Percentiles rank a stretch among this genome's conserved stretches.
These are phyloP conservation scores for Drosophila anceps DNA, from an alignment of 2,888 invertebrate genomes.

Conservation along the genomic window DNA sequence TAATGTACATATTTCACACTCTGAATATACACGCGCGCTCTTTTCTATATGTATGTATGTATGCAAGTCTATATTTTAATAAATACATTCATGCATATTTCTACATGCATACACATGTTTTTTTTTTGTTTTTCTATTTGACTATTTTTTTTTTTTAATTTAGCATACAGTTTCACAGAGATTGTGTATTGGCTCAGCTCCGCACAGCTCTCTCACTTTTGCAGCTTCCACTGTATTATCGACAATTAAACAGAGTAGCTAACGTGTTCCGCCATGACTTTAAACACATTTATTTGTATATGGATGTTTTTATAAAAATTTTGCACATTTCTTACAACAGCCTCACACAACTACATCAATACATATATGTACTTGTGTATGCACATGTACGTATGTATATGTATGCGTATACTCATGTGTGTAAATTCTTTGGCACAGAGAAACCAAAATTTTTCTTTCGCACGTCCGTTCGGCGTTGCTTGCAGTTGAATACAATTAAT, in stretches of 20 bases:
- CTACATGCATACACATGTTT: slow-evolving; percentile 57
- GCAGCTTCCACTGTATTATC: slow-evolving; percentile 27
- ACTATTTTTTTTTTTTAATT: slow-evolving; percentile 21
- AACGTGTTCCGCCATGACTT: slow-evolving; percentile 37
- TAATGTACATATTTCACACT: slow-evolving; percentile 65
- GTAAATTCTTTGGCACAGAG: slow-evolving; percentile 70
- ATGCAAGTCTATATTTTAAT: slow-evolving; percentile 30
- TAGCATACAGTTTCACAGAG: slow-evolving; percentile 51
- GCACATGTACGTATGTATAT: slow-evolving; percentile 28
- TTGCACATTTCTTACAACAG: slow-evolving; percentile 74
- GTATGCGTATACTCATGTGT: slow-evolving; percentile 51
- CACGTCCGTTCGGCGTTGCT: slow-evolving; percentile 33
- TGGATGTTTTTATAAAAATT: slow-evolving; percentile 61
- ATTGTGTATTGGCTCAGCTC: slow-evolving; percentile 23
- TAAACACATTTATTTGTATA: slow-evolving; percentile 52
- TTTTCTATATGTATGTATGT: slow-evolving; percentile 19
- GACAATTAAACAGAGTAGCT: slow-evolving; percentile 33
- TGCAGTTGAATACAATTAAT: slow-evolving; percentile 33
- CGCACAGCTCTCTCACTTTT: slow-evolving; percentile 23
- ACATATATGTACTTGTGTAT: slow-evolving; percentile 37
- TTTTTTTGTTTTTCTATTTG: slow-evolving; percentile 21
- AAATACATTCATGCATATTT: slow-evolving; percentile 35
- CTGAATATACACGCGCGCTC: slow-evolving; percentile 58
- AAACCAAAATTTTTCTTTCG: slow-evolving; percentile 58
- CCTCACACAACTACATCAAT: slow-evolving; percentile 41